A percentile compares a stretch with the other conserved stretches of the same genome.
These are phyloP conservation scores for Cyrtonyx montezumae DNA, from an alignment of 2,113 vertebrate genomes.

Conservation along the genomic window DNA sequence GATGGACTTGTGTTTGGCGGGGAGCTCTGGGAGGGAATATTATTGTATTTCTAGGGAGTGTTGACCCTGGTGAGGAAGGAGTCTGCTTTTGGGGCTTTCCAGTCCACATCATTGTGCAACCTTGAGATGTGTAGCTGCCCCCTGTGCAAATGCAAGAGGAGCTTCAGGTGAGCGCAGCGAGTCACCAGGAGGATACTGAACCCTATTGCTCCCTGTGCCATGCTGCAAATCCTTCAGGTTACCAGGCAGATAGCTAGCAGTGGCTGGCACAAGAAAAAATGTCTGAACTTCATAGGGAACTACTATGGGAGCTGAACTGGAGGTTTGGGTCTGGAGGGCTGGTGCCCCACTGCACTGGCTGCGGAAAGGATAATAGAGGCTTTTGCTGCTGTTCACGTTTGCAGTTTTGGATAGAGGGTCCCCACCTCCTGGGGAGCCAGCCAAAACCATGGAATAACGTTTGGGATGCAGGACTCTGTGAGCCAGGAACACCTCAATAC, in stretches of 20 bases:
- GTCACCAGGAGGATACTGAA: neutral
- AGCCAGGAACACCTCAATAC: neutral
- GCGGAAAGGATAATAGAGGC: neutral
- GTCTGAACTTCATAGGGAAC: neutral
- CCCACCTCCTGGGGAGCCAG: neutral
- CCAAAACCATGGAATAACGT: neutral
- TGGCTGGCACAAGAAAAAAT: neutral
- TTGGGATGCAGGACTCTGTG: accelerated
- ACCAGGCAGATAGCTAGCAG: neutral
- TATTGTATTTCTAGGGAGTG: conserved; percentile 38
- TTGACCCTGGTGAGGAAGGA: neutral
- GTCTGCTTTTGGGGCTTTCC: neutral
- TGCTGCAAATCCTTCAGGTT: neutral
- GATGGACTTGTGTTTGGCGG: neutral
- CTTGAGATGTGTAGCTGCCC: neutral
- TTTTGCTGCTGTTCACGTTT: neutral
- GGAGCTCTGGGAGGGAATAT: neutral
- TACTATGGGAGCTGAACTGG: neutral
- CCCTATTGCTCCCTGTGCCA: neutral
- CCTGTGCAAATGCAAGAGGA: neutral
- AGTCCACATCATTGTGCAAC: neutral
- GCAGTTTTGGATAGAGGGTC: neutral
- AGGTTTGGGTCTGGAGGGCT: neutral
- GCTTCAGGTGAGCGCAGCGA: neutral
- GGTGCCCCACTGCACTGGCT: neutral